Percentiles rank a stretch among this genome's conserved stretches.
Conservation (phyloP, 2,888 invertebrate species). For the Synergus japonicus region DNA sequence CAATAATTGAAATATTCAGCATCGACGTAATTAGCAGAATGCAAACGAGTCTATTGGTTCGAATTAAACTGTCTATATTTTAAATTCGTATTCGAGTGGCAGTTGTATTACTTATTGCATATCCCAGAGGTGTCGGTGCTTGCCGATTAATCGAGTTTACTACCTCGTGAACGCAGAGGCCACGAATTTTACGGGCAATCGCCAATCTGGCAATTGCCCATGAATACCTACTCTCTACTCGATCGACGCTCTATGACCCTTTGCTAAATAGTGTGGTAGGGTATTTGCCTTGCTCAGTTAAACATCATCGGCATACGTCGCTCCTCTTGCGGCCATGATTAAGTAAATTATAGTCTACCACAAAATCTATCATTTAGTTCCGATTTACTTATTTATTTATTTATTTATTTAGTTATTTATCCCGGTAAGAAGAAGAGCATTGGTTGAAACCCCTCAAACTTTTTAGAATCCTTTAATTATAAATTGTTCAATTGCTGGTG, state of each 20-base stretch:
- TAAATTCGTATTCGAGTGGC: background rate
- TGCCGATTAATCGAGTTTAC: slow-evolving; percentile 38
- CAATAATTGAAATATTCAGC: background rate
- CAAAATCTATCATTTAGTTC: no score
- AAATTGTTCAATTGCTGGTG: no score
- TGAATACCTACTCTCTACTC: slow-evolving; percentile 39
- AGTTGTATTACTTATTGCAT: slow-evolving; percentile 27
- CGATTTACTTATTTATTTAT: no score
- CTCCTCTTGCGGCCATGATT: background rate
- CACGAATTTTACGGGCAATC: slow-evolving; percentile 39
- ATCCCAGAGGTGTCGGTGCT: slow-evolving; percentile 12
- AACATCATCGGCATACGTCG: background rate
- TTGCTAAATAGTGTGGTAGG: slow-evolving; percentile 15
- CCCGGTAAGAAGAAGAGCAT: no score
- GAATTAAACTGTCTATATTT: background rate
- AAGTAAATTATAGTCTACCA: no score
- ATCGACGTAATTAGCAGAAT: background rate
- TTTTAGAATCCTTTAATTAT: no score
- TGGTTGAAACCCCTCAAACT: no score
- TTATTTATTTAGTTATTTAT: no score
- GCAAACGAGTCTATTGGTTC: background rate
- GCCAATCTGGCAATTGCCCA: slow-evolving; percentile 23
- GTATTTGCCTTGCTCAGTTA: slow-evolving; percentile 29
- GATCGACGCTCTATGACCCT: slow-evolving; percentile 23
- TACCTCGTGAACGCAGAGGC: slow-evolving; percentile 28